Conservation (phyloP, 1,140 invertebrate genomes). For the Acyrthosiphon pisum region DNA sequence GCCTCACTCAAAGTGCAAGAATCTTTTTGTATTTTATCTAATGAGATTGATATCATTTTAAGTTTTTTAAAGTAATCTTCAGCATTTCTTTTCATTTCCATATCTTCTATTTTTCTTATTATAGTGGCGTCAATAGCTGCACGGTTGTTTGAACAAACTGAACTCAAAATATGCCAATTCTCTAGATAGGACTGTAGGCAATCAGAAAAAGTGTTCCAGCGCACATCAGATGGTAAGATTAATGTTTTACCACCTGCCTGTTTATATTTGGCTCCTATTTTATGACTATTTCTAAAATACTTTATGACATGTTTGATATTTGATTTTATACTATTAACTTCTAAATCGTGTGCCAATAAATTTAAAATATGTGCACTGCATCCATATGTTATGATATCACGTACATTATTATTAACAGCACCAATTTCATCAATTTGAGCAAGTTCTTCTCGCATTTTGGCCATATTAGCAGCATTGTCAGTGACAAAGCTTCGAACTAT, state of each 20-base stretch:
- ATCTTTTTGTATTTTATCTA: background rate
- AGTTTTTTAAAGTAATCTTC: background rate
- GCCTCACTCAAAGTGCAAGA: background rate
- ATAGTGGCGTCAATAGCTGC: background rate
- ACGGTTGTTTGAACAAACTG: background rate
- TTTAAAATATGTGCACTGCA: constrained; percentile 14
- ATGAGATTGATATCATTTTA: background rate
- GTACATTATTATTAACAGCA: background rate
- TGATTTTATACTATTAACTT: background rate
- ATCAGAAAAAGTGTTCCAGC: constrained; percentile 42
- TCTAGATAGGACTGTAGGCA: background rate
- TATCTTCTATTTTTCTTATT: background rate
- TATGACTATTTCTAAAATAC: constrained; percentile 24
- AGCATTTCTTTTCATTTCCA: constrained; percentile 34
- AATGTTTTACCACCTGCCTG: background rate
- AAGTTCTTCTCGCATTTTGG: background rate
- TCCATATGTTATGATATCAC: constrained; percentile 18
- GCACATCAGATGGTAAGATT: background rate
- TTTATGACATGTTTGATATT: constrained; percentile 19
- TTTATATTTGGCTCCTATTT: constrained; percentile 34
- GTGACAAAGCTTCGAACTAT: constrained; percentile 12
- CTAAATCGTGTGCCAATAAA: constrained; percentile 6
- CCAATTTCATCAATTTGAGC: constrained; percentile 11
- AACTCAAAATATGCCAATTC: constrained; percentile 17
- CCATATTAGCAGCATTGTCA: constrained; percentile 30